These are phyloP conservation scores for Sorex maritimensis DNA, from an alignment of 2,797 vertebrate genomes.

Conservation along the genomic window DNA sequence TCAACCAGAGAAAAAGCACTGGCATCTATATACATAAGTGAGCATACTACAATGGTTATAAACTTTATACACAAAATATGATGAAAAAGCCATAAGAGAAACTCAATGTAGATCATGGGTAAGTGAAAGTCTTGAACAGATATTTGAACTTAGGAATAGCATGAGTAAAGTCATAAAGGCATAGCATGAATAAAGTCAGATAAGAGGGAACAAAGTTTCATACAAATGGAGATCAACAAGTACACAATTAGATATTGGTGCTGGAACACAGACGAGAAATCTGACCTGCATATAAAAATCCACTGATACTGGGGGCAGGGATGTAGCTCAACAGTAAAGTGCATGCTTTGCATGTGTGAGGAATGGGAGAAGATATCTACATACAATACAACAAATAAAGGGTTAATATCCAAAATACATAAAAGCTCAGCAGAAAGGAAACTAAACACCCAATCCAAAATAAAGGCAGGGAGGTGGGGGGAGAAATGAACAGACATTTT, in stretches of 20 bases:
- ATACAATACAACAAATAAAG: too few species aligned
- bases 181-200: neutral
- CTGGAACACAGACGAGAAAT: conserved; percentile 15
- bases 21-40: conserved; percentile 30
- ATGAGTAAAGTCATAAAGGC: neutral
- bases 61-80: neutral
- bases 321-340: too few species aligned
- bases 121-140: conserved; percentile 31
- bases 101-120: neutral
- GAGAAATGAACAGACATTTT: too few species aligned
- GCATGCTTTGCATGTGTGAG: too few species aligned
- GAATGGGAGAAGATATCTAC: too few species aligned
- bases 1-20: conserved; percentile 6
- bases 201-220: conserved; percentile 12
- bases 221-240: neutral
- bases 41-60: conserved; percentile 13
- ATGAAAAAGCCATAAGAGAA: conserved; percentile 6
- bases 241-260: neutral
- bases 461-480: too few species aligned
- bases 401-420: too few species aligned
- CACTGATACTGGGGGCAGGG: too few species aligned
- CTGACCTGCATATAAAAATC: conserved; percentile 7
- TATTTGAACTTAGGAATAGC: conserved; percentile 40
- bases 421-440: too few species aligned
- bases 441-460: too few species aligned